Conservation (phyloP, 2,797 vertebrate species). For the Hafferia zeledoni region DNA sequence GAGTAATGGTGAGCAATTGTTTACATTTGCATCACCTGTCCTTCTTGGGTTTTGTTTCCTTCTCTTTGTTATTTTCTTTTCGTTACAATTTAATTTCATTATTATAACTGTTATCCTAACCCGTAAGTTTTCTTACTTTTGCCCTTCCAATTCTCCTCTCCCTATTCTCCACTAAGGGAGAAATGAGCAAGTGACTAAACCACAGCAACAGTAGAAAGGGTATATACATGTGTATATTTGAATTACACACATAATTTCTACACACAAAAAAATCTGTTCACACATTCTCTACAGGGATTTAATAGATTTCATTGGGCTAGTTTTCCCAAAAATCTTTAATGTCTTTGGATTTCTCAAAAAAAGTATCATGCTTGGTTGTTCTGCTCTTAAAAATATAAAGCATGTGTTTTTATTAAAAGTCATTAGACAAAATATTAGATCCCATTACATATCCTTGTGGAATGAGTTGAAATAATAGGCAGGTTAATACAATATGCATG, state of each 20-base stretch:
- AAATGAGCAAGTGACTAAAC: background rate
- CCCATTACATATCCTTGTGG: background rate
- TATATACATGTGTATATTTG: background rate
- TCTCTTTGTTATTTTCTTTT: background rate
- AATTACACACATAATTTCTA: background rate
- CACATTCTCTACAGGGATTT: slow-evolving; percentile 4
- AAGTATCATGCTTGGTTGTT: slow-evolving; percentile 13
- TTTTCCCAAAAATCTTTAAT: slow-evolving; percentile 1
- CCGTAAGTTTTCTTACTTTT: background rate
- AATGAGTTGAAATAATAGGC: background rate
- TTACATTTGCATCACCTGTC: background rate
- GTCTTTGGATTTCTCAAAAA: slow-evolving; percentile 27
- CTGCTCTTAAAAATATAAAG: background rate
- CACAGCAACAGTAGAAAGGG: background rate
- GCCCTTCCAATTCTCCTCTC: background rate
- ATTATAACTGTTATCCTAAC: background rate
- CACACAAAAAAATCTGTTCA: background rate
- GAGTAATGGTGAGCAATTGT: background rate
- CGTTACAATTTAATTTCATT: background rate
- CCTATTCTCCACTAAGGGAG: background rate
- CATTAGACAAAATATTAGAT: background rate
- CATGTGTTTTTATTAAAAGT: slow-evolving; percentile 13
- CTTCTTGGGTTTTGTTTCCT: background rate
- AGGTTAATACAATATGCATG: background rate
- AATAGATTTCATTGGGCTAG: slow-evolving; percentile 45